Evolutionary conservation across 2,113 vertebrate genomes (phyloP).

Genomic region (Smithornis capensis): DNA sequence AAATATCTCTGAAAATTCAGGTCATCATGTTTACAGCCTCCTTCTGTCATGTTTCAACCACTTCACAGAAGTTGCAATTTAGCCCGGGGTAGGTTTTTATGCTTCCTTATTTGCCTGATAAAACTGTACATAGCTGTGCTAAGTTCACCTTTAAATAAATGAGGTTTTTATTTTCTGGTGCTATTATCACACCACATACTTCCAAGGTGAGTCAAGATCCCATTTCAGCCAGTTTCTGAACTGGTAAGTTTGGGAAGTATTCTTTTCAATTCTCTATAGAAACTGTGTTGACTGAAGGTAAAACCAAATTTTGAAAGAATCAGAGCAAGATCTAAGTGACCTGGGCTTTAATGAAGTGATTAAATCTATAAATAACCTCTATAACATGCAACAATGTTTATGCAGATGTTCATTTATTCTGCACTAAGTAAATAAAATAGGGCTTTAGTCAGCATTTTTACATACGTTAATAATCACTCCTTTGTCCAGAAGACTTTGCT

Average conservation of each 20-base stretch:
- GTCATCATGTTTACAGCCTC: not conserved
- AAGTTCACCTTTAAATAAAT: not conserved
- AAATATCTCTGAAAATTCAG: not conserved
- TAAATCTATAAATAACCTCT: not conserved
- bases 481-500: slow-evolving; percentile 95
- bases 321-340: not conserved
- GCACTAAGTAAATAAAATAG: not conserved
- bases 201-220: not conserved
- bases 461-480: slow-evolving; percentile 92
- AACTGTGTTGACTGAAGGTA: not conserved
- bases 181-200: not conserved
- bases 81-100: not conserved
- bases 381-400: not conserved
- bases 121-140: not conserved
- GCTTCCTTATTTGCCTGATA: not conserved
- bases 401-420: not conserved
- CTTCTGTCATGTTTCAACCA: not conserved
- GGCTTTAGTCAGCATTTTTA: not conserved
- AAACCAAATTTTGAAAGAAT: not conserved
- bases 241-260: not conserved
- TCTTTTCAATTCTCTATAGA: not conserved
- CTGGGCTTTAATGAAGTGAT: not conserved
- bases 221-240: not conserved
- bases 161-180: not conserved
- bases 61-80: not conserved